phyloP scores from a whole-genome alignment of 1,140 invertebrate species.

The Drosophila kohkoa region DNA sequence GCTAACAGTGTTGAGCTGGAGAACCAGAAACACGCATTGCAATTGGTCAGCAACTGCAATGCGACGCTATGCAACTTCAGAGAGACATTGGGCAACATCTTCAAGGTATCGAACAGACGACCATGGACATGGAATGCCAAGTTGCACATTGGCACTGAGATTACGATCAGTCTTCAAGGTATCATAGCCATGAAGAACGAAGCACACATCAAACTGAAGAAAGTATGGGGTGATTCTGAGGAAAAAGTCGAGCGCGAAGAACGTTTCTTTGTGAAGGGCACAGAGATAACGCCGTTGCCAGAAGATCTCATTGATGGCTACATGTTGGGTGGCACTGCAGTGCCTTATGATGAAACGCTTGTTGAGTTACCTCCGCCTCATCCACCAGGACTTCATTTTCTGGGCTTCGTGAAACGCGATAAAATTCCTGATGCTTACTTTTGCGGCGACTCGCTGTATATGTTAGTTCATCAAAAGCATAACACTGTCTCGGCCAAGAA shows the following conservation, averaged over 20 bases:
- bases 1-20: constrained; percentile 44
- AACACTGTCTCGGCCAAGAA: constrained; percentile 65
- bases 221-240: constrained; percentile 60
- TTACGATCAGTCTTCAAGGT: constrained; percentile 62
- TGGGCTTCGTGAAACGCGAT: constrained; percentile 65
- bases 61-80: constrained; percentile 71
- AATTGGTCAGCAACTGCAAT: constrained; percentile 64
- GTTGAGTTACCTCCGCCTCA: constrained; percentile 54
- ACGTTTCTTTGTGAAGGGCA: constrained; percentile 62
- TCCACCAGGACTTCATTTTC: constrained; percentile 69
- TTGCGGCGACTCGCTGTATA: constrained; percentile 70
- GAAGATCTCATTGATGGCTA: constrained; percentile 78
- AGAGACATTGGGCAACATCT: constrained; percentile 55
- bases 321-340: constrained; percentile 78
- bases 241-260: constrained; percentile 66
- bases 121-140: constrained; percentile 75
- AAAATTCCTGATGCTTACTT: constrained; percentile 72
- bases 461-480: constrained; percentile 66
- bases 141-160: constrained; percentile 67
- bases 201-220: constrained; percentile 66
- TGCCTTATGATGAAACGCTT: constrained; percentile 71
- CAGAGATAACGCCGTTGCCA: constrained; percentile 54
- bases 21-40: constrained; percentile 70
- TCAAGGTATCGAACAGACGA: constrained; percentile 57
- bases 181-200: constrained; percentile 80